Conservation (phyloP, 2,113 vertebrate genomes). For the Carassius auratus region DNA sequence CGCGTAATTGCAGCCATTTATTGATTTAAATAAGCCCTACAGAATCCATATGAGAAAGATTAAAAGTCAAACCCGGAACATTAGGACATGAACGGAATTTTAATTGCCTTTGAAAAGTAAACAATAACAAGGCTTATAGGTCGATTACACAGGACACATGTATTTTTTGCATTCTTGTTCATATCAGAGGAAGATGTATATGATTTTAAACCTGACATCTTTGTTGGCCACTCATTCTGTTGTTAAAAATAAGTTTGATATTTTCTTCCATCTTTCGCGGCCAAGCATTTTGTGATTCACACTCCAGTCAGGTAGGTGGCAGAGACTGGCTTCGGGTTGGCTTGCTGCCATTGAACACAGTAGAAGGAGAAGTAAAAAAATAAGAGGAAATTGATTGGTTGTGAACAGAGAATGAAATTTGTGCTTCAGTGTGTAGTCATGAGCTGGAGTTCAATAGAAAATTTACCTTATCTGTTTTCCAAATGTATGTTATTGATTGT, state of each 20-base stretch:
- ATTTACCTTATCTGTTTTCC: neutral
- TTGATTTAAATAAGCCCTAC: slow-evolving; percentile 64
- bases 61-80: slow-evolving; percentile 51
- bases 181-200: neutral
- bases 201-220: neutral
- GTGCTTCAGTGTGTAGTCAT: neutral
- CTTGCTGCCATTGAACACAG: neutral
- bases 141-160: neutral
- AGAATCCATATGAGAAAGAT: slow-evolving; percentile 59
- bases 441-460: neutral
- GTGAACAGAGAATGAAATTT: neutral
- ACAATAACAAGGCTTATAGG: slow-evolving; percentile 40
- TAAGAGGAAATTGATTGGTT: neutral
- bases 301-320: neutral
- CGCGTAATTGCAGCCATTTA: slow-evolving; percentile 67
- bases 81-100: slow-evolving; percentile 51
- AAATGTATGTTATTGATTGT: neutral
- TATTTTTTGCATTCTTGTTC: neutral
- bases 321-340: neutral
- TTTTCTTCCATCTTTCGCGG: neutral
- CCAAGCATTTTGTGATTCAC: neutral
- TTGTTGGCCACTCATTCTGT: neutral
- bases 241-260: neutral
- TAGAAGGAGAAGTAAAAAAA: neutral
- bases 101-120: slow-evolving; percentile 54